Conservation (phyloP, 64 coral and sea anemone genomes). For the Montipora capricornis region DNA sequence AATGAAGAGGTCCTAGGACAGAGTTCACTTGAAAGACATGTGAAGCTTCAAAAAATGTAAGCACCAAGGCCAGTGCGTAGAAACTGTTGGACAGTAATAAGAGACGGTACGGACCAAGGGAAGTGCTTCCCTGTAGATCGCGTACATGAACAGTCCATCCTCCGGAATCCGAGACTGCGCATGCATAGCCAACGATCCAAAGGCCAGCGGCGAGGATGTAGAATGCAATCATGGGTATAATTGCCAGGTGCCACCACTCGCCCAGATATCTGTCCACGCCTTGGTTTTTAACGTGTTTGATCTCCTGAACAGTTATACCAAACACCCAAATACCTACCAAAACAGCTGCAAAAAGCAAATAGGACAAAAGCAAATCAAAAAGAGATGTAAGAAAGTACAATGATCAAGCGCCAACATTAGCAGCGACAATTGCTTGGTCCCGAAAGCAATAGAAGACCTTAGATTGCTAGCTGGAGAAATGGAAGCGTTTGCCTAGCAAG, state of each 20-base stretch:
- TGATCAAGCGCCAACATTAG: no score
- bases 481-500: no score
- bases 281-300: slow-evolving; percentile 69
- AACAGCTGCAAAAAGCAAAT: slow-evolving; percentile 27
- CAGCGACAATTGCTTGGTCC: no score
- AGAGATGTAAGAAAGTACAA: no score
- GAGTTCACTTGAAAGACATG: slow-evolving; percentile 63
- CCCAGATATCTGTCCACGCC: slow-evolving; percentile 44
- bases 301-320: slow-evolving; percentile 77
- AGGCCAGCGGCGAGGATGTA: slow-evolving; percentile 71
- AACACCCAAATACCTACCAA: slow-evolving; percentile 75
- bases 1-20: slow-evolving; percentile 65
- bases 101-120: slow-evolving; percentile 38
- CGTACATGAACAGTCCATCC: slow-evolving; percentile 5
- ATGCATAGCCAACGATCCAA: slow-evolving; percentile 67
- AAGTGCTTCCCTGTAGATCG: not conserved
- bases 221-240: slow-evolving; percentile 40
- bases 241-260: slow-evolving; percentile 80
- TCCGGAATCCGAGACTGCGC: not conserved
- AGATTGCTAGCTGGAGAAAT: no score
- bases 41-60: slow-evolving; percentile 65
- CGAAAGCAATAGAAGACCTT: no score
- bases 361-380: no score
- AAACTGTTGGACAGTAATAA: slow-evolving; percentile 79
- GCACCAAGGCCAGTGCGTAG: slow-evolving; percentile 61